phyloP scores from a whole-genome alignment of 1,140 invertebrate species.

The Thaumatotibia leucotreta region DNA sequence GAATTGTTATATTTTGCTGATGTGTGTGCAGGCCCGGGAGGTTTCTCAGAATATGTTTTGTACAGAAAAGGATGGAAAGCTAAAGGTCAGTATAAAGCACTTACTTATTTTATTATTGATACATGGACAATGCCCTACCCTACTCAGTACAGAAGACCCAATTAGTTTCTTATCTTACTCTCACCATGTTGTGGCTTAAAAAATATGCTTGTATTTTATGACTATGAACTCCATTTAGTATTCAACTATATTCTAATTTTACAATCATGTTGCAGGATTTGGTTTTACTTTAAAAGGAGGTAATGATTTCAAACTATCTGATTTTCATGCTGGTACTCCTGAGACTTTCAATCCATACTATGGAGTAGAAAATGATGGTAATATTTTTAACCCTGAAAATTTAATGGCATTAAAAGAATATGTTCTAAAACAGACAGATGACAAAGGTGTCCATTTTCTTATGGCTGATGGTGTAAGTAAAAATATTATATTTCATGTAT shows the following conservation, averaged over 20 bases:
- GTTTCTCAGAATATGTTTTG: constrained; percentile 97
- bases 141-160: too few relatives aligned
- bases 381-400: constrained; percentile 93
- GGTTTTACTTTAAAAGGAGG: constrained; percentile 93
- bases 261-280: constrained; percentile 80
- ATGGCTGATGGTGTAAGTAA: constrained; percentile 95
- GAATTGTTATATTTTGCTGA: constrained; percentile 94
- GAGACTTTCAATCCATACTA: constrained; percentile 97
- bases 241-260: too few relatives aligned
- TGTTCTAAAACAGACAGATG: constrained; percentile 86
- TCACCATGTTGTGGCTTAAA: too few relatives aligned
- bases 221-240: too few relatives aligned
- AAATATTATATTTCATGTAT: neutral
- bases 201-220: too few relatives aligned
- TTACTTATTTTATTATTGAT: neutral
- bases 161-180: too few relatives aligned
- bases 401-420: constrained; percentile 85
- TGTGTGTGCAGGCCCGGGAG: constrained; percentile 98
- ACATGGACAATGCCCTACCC: too few relatives aligned
- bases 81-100: constrained; percentile 80
- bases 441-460: constrained; percentile 94
- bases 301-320: constrained; percentile 95
- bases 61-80: constrained; percentile 90
- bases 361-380: constrained; percentile 89
- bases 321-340: constrained; percentile 92